Conservation (phyloP, 2,797 vertebrate genomes). For the Tenualosa ilisha region DNA sequence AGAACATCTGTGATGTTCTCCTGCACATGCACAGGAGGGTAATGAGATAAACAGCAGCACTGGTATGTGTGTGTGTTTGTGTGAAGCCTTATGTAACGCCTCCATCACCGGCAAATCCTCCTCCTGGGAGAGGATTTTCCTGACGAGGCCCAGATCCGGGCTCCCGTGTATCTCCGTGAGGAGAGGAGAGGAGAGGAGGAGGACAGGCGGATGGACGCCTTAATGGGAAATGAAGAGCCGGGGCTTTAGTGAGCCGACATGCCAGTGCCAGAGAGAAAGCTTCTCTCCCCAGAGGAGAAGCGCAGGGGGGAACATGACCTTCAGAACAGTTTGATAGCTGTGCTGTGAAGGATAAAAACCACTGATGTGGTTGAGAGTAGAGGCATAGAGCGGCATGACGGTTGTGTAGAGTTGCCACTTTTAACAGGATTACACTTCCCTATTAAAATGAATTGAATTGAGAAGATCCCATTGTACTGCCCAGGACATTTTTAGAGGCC, state of each 20-base stretch:
- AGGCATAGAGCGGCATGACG: background rate
- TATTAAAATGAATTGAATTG: background rate
- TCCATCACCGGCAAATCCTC: background rate
- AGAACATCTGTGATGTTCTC: background rate
- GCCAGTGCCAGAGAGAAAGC: background rate
- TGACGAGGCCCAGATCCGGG: background rate
- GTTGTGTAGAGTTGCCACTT: background rate
- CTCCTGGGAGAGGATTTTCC: background rate
- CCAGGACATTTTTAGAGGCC: background rate
- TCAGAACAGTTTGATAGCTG: background rate
- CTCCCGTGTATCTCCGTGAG: background rate
- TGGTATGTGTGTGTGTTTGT: background rate
- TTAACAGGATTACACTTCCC: background rate
- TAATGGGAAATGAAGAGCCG: too few species aligned
- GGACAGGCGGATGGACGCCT: background rate
- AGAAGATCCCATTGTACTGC: background rate
- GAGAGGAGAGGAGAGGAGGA: background rate
- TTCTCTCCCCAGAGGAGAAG: background rate
- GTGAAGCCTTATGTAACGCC: background rate
- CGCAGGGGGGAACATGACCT: background rate
- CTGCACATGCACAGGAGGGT: background rate
- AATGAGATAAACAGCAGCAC: constrained; percentile 9
- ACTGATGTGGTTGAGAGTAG: background rate
- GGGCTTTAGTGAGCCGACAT: background rate
- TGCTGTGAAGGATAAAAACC: background rate